A percentile compares a stretch with the other conserved stretches of the same genome.
Evolutionary conservation across 2,888 invertebrate genomes (phyloP).

Genomic region (Oxycera nigricornis): DNA sequence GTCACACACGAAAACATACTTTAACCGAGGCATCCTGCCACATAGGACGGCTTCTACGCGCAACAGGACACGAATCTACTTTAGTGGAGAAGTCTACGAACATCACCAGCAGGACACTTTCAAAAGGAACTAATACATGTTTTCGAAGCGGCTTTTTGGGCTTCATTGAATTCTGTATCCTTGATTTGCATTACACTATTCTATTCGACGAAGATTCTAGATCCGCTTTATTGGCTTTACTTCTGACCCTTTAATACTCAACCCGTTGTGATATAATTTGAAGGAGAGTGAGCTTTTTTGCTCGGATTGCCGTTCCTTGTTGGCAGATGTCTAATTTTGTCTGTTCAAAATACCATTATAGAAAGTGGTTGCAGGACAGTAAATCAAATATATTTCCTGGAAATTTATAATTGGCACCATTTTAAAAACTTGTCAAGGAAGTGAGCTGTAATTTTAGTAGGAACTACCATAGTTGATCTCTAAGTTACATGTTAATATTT

Average conservation of each 20-base stretch:
- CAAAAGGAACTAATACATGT: background rate
- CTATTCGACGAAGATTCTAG: slow-evolving; percentile 33
- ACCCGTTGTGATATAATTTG: slow-evolving; percentile 36
- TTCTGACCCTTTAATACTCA: slow-evolving; percentile 41
- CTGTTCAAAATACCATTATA: background rate
- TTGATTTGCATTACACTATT: background rate
- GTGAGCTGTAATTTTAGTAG: too few species aligned
- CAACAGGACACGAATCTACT: slow-evolving; percentile 7
- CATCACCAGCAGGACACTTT: background rate
- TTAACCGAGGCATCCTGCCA: background rate
- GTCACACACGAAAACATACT: slow-evolving; percentile 33
- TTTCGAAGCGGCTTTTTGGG: background rate
- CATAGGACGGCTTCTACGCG: background rate
- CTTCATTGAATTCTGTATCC: background rate
- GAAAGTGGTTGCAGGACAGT: slow-evolving; percentile 8
- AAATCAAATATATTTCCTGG: slow-evolving; percentile 19
- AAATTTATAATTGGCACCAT: slow-evolving; percentile 22
- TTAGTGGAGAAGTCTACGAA: background rate
- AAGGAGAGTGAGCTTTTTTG: slow-evolving; percentile 12
- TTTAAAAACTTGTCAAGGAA: too few species aligned
- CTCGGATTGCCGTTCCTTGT: background rate
- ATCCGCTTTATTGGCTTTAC: slow-evolving; percentile 43
- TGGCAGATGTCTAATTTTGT: background rate
- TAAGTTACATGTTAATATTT: too few species aligned
- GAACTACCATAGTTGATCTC: too few species aligned